phyloP scores from a whole-genome alignment of 2,888 invertebrate species.

The Cryptus armator region DNA sequence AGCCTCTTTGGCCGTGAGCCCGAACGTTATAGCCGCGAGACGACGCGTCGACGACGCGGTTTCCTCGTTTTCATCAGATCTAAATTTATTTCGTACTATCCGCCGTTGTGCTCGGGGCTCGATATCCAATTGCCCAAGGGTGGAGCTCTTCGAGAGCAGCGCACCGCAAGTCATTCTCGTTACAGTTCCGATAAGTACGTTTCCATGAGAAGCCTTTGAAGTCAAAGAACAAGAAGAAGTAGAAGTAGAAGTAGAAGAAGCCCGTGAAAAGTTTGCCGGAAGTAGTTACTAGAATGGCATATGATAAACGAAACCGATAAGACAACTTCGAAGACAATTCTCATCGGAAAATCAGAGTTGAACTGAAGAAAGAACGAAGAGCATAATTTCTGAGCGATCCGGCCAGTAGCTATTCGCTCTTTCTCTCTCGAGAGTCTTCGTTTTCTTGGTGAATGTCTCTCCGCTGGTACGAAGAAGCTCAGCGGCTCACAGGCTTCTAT shows the following conservation, averaged over 20 bases:
- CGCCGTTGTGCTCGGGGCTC: neutral
- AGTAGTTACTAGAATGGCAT: neutral
- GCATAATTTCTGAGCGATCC: neutral
- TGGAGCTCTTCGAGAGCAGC: neutral
- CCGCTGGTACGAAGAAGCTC: constrained; percentile 21
- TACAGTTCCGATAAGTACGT: neutral
- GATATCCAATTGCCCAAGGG: constrained; percentile 5
- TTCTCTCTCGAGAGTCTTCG: neutral
- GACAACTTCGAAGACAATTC: constrained; percentile 2
- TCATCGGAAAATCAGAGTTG: neutral
- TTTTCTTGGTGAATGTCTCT: constrained; percentile 41
- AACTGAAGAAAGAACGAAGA: neutral
- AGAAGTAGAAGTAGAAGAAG: neutral
- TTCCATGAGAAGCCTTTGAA: constrained; percentile 14
- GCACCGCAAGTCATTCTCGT: neutral
- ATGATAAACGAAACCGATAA: constrained; percentile 7
- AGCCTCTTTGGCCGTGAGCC: constrained; percentile 48
- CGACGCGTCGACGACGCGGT: constrained; percentile 39
- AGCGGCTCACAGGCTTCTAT: constrained; percentile 63
- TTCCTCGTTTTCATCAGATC: constrained; percentile 50
- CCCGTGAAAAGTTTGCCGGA: constrained; percentile 5
- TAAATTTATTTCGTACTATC: constrained; percentile 45
- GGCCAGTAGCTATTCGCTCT: neutral
- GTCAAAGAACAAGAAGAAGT: neutral
- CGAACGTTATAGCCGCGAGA: constrained; percentile 27